These are phyloP conservation scores for Micromys minutus DNA, from an alignment of 2,113 vertebrate species.

Conservation along the genomic window DNA sequence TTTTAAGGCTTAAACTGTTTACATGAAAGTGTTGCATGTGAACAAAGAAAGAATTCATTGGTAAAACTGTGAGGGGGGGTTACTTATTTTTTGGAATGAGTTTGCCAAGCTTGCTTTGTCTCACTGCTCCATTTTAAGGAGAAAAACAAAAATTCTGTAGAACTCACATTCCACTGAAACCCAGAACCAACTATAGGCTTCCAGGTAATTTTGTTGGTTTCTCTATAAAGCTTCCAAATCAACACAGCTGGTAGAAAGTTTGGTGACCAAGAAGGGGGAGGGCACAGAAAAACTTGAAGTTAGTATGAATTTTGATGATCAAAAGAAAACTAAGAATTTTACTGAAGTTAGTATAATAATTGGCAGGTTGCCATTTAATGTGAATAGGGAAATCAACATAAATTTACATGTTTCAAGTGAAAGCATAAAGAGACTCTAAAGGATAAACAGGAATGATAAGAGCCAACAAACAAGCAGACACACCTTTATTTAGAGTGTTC, in stretches of 20 bases:
- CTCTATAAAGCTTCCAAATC: neutral
- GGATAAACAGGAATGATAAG: slow-evolving; percentile 62
- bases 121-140: neutral
- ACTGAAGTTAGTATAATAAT: slow-evolving; percentile 48
- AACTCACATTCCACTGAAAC: neutral
- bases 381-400: slow-evolving; percentile 79
- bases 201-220: neutral
- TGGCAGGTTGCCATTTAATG: slow-evolving; percentile 67
- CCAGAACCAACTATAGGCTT: neutral
- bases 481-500: neutral
- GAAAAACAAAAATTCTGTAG: slow-evolving; percentile 29
- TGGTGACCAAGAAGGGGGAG: neutral
- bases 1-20: neutral
- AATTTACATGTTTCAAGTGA: slow-evolving; percentile 81
- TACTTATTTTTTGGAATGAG: slow-evolving; percentile 26
- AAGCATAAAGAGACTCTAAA: neutral
- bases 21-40: neutral
- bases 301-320: slow-evolving; percentile 38
- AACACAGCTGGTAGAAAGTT: neutral
- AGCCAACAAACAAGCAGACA: neutral
- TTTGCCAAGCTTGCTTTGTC: slow-evolving; percentile 24
- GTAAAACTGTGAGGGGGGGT: neutral
- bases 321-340: slow-evolving; percentile 65
- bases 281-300: neutral
- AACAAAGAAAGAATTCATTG: neutral